A percentile compares a stretch with the other conserved stretches of the same genome.
These are phyloP conservation scores for Tenthredo mesomela DNA, from an alignment of 2,888 invertebrate genomes.

Conservation along the genomic window DNA sequence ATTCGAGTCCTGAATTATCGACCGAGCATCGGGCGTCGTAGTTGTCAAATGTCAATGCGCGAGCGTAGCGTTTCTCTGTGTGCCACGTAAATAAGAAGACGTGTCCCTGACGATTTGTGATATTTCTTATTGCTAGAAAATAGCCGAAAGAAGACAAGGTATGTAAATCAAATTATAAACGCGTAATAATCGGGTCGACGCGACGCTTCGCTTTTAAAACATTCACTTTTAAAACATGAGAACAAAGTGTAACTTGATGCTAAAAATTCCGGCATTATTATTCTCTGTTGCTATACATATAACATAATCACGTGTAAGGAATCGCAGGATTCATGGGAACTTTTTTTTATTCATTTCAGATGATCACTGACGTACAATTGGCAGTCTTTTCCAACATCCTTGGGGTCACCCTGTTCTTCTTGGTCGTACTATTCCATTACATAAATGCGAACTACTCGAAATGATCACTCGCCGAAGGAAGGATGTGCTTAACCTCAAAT, in stretches of 20 bases:
- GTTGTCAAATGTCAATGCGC: not conserved
- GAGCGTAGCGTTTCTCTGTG: not conserved
- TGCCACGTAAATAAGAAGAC: conserved; percentile 48
- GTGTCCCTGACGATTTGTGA: not conserved
- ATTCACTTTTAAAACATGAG: not conserved
- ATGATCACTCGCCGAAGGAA: conserved; percentile 64
- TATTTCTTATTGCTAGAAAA: not conserved
- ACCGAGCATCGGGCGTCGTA: not conserved
- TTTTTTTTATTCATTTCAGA: conserved; percentile 74
- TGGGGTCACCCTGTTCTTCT: conserved; percentile 93
- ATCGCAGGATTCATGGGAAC: not conserved
- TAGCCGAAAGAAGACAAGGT: conserved; percentile 20
- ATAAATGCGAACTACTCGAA: conserved; percentile 91
- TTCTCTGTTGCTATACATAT: not conserved
- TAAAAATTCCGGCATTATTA: not conserved
- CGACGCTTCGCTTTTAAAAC: not conserved
- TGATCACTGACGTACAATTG: conserved; percentile 98
- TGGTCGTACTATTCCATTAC: conserved; percentile 98
- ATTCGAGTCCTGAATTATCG: not conserved
- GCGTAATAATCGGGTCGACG: not conserved
- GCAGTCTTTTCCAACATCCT: conserved; percentile 97
- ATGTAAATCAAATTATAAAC: not conserved
- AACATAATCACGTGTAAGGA: not conserved
- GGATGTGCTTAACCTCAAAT: conserved; percentile 40
- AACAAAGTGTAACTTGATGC: not conserved